A percentile compares a stretch with the other conserved stretches of the same genome.
phyloP scores from a whole-genome alignment of 2,113 vertebrate genomes.

The Plotosus lineatus region DNA sequence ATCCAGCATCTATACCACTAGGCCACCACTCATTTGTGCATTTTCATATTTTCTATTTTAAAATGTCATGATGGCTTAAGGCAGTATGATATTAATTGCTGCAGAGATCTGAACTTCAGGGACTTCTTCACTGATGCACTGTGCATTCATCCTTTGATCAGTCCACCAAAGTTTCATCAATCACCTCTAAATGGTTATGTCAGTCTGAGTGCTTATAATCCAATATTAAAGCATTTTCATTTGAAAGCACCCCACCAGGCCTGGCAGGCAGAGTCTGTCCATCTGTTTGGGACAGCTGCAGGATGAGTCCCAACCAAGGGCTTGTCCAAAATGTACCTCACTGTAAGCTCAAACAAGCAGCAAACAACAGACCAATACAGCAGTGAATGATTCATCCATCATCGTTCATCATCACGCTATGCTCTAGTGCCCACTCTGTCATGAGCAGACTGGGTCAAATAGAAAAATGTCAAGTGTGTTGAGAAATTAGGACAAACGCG shows the following conservation, averaged over 20 bases:
- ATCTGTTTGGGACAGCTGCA: constrained; percentile 38
- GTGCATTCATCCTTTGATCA: constrained; percentile 12
- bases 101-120: background rate
- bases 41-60: background rate
- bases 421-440: constrained; percentile 37
- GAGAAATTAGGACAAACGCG: constrained; percentile 33
- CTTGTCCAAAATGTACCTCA: constrained; percentile 1
- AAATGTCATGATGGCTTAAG: background rate
- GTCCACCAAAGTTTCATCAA: constrained; percentile 30
- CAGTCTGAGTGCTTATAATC: constrained; percentile 15
- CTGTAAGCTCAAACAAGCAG: constrained; percentile 32
- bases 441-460: constrained; percentile 26
- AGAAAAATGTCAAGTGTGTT: constrained; percentile 29
- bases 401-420: constrained; percentile 24
- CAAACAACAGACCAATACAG: constrained; percentile 25
- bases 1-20: too few relatives aligned
- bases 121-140: constrained; percentile 11
- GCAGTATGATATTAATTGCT: background rate
- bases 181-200: background rate
- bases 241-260: constrained; percentile 6
- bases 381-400: constrained; percentile 34
- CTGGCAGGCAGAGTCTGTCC: constrained; percentile 27
- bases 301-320: constrained; percentile 10
- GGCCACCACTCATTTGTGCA: background rate
- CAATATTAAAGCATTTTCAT: constrained; percentile 18